Conservation (phyloP, 2,888 invertebrate genomes). For the Acrobeloides nanus region DNA sequence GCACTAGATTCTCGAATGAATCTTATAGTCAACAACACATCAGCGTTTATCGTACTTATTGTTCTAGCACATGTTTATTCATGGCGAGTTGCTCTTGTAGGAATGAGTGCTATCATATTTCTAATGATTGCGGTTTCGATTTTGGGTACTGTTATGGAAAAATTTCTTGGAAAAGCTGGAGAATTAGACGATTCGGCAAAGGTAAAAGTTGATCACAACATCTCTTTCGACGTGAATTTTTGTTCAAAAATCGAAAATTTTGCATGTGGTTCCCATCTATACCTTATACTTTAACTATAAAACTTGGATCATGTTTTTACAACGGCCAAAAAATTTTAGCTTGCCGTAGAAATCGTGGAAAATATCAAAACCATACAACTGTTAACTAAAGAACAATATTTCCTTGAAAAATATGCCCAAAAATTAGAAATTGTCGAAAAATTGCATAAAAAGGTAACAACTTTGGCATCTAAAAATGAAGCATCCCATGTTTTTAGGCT, state of each 20-base stretch:
- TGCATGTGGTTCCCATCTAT: too few species aligned
- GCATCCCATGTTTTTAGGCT: constrained; percentile 4
- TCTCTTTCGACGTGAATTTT: too few species aligned
- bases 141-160: constrained; percentile 56
- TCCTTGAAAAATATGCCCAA: constrained; percentile 36
- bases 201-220: constrained; percentile 8
- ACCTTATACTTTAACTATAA: constrained; percentile 4
- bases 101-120: constrained; percentile 53
- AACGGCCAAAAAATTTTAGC: constrained; percentile 24
- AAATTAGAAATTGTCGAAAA: not conserved
- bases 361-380: constrained; percentile 56
- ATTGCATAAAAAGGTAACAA: constrained; percentile 1
- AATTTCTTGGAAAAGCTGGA: constrained; percentile 1
- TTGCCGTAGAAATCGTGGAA: constrained; percentile 56
- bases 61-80: constrained; percentile 56
- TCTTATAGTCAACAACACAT: constrained; percentile 51
- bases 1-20: constrained; percentile 16
- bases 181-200: constrained; percentile 17
- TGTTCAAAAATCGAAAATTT: too few species aligned
- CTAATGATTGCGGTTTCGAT: constrained; percentile 54
- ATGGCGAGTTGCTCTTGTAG: constrained; percentile 56
- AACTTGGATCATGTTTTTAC: not conserved
- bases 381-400: constrained; percentile 53
- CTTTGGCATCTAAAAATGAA: too few species aligned
- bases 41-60: constrained; percentile 53